These are phyloP conservation scores for Leptobrachium ailaonicum DNA, from an alignment of 2,113 vertebrate genomes.

Conservation along the genomic window DNA sequence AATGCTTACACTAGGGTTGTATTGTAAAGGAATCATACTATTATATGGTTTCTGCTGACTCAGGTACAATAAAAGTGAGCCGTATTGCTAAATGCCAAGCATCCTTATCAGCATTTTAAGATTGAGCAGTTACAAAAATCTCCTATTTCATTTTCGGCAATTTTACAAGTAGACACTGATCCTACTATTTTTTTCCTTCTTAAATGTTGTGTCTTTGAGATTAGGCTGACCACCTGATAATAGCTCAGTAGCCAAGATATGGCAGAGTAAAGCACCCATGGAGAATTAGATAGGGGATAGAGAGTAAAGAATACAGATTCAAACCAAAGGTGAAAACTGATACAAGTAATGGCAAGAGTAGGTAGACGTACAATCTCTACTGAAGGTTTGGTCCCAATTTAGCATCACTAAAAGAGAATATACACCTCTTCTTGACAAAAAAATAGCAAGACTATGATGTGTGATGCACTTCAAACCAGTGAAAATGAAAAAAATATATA, in stretches of 20 bases:
- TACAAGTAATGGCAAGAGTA: slow-evolving; percentile 36
- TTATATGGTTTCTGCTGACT: not conserved
- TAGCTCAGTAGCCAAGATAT: slow-evolving; percentile 14
- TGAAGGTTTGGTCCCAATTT: slow-evolving; percentile 4
- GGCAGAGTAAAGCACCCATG: slow-evolving; percentile 50
- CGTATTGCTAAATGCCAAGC: not conserved
- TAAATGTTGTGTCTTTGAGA: slow-evolving; percentile 46
- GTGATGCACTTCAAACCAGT: too few species aligned
- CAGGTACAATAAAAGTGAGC: not conserved
- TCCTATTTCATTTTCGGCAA: slow-evolving; percentile 20
- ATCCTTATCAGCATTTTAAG: slow-evolving; percentile 11
- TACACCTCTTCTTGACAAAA: not conserved
- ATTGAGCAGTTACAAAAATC: slow-evolving; percentile 16
- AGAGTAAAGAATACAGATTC: slow-evolving; percentile 45
- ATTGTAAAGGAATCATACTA: not conserved
- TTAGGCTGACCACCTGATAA: slow-evolving; percentile 47
- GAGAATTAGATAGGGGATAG: slow-evolving; percentile 36
- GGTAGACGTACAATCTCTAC: slow-evolving; percentile 12
- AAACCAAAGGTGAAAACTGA: slow-evolving; percentile 41
- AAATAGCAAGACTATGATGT: too few species aligned
- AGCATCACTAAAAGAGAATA: not conserved
- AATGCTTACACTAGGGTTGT: slow-evolving; percentile 1
- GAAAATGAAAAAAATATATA: too few species aligned
- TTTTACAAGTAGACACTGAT: slow-evolving; percentile 27
- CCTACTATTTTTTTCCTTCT: slow-evolving; percentile 8